Conservation (phyloP, 2,797 vertebrate species). For the Syngnathus rostellatus region DNA sequence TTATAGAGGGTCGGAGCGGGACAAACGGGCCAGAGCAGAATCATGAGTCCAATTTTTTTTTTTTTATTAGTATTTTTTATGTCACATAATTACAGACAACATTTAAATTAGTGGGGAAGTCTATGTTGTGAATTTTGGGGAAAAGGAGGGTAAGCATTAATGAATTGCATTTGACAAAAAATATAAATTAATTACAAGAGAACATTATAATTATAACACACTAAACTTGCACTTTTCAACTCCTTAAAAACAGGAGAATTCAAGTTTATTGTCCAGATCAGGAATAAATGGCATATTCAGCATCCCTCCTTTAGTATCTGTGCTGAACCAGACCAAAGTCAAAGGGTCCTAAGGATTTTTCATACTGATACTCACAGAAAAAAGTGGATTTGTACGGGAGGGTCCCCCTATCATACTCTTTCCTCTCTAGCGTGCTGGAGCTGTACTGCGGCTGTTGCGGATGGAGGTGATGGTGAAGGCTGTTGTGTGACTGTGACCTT, state of each 20-base stretch:
- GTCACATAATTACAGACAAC: conserved; percentile 51
- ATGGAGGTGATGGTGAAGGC: conserved; percentile 66
- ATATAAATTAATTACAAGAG: conserved; percentile 28
- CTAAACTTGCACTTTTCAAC: conserved; percentile 28
- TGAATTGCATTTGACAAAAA: conserved; percentile 51
- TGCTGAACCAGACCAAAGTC: conserved; percentile 64
- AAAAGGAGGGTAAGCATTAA: conserved; percentile 24
- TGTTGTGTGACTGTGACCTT: conserved; percentile 85
- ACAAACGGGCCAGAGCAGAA: conserved; percentile 55
- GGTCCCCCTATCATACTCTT: conserved; percentile 84
- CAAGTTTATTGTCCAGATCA: conserved; percentile 52
- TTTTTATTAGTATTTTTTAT: conserved; percentile 45
- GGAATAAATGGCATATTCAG: conserved; percentile 47
- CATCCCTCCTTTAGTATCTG: conserved; percentile 50
- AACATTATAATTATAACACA: conserved; percentile 7
- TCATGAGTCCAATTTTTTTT: conserved; percentile 40
- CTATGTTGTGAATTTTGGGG: conserved; percentile 27
- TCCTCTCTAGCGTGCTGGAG: conserved; percentile 87
- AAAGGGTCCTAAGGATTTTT: conserved; percentile 61
- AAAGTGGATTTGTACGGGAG: conserved; percentile 96
- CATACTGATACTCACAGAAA: conserved; percentile 93
- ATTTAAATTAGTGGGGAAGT: conserved; percentile 32
- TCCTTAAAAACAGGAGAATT: conserved; percentile 41
- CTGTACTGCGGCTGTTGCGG: conserved; percentile 64
- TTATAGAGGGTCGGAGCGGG: conserved; percentile 37